Percentiles rank a stretch among this genome's conserved stretches.
phyloP scores from a whole-genome alignment of 92 coral and sea anemone genomes.

The Palythoa grandiflora region DNA sequence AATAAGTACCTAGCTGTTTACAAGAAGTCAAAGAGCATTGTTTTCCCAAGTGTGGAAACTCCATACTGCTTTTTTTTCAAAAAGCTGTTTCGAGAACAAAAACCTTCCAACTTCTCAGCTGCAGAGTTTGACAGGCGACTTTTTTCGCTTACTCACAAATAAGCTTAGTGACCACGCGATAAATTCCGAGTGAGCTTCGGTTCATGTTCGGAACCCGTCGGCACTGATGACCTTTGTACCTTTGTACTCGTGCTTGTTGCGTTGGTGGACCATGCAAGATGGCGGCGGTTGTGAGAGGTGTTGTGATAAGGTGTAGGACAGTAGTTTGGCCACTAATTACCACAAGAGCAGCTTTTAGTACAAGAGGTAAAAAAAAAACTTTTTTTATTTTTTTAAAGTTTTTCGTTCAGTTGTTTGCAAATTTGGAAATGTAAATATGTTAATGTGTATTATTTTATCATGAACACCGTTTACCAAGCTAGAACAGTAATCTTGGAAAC shows the following conservation, averaged over 20 bases:
- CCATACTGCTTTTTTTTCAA: slow-evolving; percentile 60
- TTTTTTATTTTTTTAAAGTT: neutral
- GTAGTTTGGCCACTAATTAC: slow-evolving; percentile 57
- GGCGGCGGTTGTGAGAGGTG: slow-evolving; percentile 79
- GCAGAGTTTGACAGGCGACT: slow-evolving; percentile 37
- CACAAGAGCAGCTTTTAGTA: slow-evolving; percentile 30
- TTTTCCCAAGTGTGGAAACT: slow-evolving; percentile 92
- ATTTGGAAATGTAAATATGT: neutral
- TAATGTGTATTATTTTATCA: neutral
- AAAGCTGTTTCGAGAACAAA: neutral
- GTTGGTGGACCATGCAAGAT: slow-evolving; percentile 58
- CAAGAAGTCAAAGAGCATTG: slow-evolving; percentile 88
- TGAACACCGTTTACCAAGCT: neutral
- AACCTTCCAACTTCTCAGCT: neutral
- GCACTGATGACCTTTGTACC: slow-evolving; percentile 21
- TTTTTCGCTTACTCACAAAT: neutral
- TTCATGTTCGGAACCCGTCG: slow-evolving; percentile 6
- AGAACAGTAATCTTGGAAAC: neutral
- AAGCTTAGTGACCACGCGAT: slow-evolving; percentile 28
- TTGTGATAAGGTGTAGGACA: slow-evolving; percentile 58
- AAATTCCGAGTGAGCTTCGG: slow-evolving; percentile 19
- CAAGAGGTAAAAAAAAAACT: slow-evolving; percentile 7
- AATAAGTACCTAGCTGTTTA: slow-evolving; percentile 87
- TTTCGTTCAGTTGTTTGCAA: neutral
- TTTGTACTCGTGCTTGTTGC: neutral